phyloP scores from a whole-genome alignment of 2,797 vertebrate genomes.

The Phalanger gymnotis region DNA sequence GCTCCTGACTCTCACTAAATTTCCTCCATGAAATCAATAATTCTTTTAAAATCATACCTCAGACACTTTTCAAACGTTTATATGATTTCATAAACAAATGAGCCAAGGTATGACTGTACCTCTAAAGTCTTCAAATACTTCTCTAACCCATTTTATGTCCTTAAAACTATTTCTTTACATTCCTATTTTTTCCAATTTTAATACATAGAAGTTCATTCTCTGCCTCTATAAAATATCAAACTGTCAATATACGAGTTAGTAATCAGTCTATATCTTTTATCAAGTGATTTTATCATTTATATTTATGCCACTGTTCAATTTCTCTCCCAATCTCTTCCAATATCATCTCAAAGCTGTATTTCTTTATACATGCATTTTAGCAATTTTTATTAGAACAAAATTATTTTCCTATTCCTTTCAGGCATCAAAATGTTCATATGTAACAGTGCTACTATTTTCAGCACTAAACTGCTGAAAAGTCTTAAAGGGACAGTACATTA shows the following conservation, averaged over 20 bases:
- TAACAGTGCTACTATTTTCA: not conserved
- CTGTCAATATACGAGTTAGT: not conserved
- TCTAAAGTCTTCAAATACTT: not conserved
- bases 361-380: not conserved
- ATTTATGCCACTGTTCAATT: not conserved
- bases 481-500: not conserved
- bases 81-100: not conserved
- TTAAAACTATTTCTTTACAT: not conserved
- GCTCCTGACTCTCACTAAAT: not conserved
- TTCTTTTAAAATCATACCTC: not conserved
- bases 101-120: not conserved
- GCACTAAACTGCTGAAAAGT: not conserved
- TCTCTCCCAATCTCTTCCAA: not conserved
- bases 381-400: not conserved
- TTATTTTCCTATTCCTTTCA: not conserved
- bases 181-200: not conserved
- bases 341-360: not conserved
- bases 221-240: not conserved
- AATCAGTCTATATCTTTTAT: not conserved
- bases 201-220: not conserved
- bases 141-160: not conserved
- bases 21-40: not conserved
- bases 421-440: not conserved
- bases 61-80: not conserved
- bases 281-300: not conserved